A percentile compares a stretch with the other conserved stretches of the same genome.
Conservation (phyloP, 2,113 vertebrate species). For the Melanerpes aurifrons region DNA sequence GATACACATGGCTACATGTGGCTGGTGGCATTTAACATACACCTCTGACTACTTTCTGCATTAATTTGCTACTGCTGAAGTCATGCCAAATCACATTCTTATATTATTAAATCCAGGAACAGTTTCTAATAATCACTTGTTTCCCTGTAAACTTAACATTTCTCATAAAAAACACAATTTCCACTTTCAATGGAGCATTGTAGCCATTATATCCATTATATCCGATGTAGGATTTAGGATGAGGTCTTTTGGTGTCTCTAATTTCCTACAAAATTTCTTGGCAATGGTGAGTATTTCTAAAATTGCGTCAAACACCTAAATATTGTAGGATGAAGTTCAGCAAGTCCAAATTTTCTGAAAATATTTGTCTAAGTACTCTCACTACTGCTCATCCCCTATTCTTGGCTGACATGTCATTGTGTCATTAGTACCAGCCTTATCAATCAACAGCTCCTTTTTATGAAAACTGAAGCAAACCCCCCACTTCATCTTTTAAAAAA, state of each 20-base stretch:
- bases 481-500: neutral
- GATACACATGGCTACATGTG: neutral
- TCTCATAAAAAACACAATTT: neutral
- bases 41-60: neutral
- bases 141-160: neutral
- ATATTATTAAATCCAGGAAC: neutral
- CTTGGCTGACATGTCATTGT: neutral
- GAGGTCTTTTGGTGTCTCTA: neutral
- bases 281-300: neutral
- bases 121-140: neutral
- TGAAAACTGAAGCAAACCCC: neutral
- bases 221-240: neutral
- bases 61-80: neutral
- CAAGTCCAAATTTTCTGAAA: neutral
- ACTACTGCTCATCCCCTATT: neutral
- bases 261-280: neutral
- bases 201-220: neutral
- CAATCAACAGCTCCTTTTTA: neutral
- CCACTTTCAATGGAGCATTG: neutral
- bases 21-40: neutral
- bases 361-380: neutral
- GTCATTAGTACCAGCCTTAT: neutral
- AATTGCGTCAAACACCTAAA: neutral
- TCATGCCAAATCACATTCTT: neutral
- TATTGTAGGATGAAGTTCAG: neutral